Base-by-base conservation (phyloP, 2,113 vertebrate genomes). In the Mugil cephalus region DNA sequence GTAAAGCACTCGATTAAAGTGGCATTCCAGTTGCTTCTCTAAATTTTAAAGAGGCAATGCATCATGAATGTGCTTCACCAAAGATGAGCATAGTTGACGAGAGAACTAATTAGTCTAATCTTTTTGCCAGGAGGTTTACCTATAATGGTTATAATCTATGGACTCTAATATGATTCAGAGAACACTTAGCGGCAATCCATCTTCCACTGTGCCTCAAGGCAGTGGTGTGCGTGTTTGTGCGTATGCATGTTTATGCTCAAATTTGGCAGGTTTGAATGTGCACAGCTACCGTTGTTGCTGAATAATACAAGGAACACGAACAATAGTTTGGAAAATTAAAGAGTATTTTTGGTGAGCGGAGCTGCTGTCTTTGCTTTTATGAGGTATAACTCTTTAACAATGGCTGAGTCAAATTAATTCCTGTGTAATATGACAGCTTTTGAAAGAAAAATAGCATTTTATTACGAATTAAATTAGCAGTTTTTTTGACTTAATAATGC, bases 21-120 rank as follows among this genome's bases (percentile, higher is more conserved):
- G 77, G 61, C 83, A 80, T 87, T 87, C 77, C 64, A 68, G 82
- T 82, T 70, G 73, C 79, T 69, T 89, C 83, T 84, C 81, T 66
- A 74, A 69, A 77, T 80, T 87, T 90, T 81, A 85, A 91, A 90
- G 82, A 91, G 86, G 84, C 77, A 80, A 92, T 92, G 84, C 59
- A 91, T 93, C 86, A 92, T 6, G 36, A 72, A 75, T 53, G 82
- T 83, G 79, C 85, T 67, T 77, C 45, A 82, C 38, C 63, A 70
- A 80, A 90, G 82, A 92, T 24, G 60, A 72, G 79, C 66, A 19
- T 47, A 85, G 82, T 88, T 91, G 83, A 91, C 85, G 82, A 91
- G 81, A 82, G 80, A 89, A 86, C 88, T 92, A 92, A 93, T 94
- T 92, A 87, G 83, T 80, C 82, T 91, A 87, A 93, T 93, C 89